phyloP scores from a whole-genome alignment of 2,797 vertebrate genomes.

The Notolabrus celidotus region DNA sequence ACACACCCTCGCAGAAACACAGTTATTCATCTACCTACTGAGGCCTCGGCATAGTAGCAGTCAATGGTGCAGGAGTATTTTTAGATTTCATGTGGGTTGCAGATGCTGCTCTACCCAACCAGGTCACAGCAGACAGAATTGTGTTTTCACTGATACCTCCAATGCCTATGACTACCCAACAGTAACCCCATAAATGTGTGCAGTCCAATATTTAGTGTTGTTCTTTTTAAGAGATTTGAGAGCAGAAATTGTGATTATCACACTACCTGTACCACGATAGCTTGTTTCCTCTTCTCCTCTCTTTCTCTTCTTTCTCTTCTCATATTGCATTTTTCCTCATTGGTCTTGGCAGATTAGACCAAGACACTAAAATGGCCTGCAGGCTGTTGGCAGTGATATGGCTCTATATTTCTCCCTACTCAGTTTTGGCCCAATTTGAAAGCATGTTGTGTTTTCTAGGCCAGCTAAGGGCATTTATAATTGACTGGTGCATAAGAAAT shows the following conservation, averaged over 20 bases:
- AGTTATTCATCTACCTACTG: conserved; percentile 66
- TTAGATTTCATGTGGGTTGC: conserved; percentile 81
- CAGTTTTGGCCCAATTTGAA: conserved; percentile 70
- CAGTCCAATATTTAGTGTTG: not conserved
- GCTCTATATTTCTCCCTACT: conserved; percentile 37
- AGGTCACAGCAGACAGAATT: conserved; percentile 70
- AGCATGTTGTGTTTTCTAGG: conserved; percentile 64
- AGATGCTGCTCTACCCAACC: conserved; percentile 77
- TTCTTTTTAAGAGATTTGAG: not conserved
- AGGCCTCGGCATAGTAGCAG: conserved; percentile 72
- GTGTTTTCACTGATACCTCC: conserved; percentile 49
- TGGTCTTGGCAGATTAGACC: conserved; percentile 37
- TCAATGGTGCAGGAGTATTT: conserved; percentile 78
- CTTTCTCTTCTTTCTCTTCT: conserved; percentile 3
- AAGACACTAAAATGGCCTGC: conserved; percentile 48
- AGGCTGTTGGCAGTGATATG: conserved; percentile 64
- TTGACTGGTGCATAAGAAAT: conserved; percentile 47
- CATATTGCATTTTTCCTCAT: conserved; percentile 14
- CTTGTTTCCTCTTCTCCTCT: not conserved
- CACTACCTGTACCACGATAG: not conserved
- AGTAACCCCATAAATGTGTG: conserved; percentile 17
- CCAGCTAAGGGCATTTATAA: conserved; percentile 67
- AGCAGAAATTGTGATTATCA: conserved; percentile 7
- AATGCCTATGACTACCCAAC: conserved; percentile 11
- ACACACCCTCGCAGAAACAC: conserved; percentile 16